phyloP scores from a whole-genome alignment of 2,797 vertebrate species.

The Acipenser oxyrinchus region DNA sequence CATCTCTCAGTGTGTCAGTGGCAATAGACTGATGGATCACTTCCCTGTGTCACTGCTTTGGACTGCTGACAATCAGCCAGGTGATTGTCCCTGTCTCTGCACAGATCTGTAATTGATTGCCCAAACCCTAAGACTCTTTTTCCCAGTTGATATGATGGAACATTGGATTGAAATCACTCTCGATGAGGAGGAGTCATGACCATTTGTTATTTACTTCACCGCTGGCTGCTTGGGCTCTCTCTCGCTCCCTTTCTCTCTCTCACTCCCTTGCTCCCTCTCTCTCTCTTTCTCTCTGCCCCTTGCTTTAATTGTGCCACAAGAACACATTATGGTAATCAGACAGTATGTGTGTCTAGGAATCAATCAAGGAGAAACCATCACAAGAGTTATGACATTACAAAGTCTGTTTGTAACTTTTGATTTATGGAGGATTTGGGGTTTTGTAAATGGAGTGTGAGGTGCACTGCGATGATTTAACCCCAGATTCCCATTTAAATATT shows the following conservation, averaged over 20 bases:
- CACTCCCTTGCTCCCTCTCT: too few species aligned
- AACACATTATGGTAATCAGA: conserved; percentile 99
- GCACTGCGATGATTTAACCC: conserved; percentile 72
- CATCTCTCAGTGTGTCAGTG: conserved; percentile 86
- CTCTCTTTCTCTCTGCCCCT: conserved; percentile 16
- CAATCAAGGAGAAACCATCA: conserved; percentile 84
- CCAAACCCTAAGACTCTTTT: conserved; percentile 92
- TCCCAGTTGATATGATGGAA: conserved; percentile 93
- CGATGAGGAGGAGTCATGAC: conserved; percentile 92
- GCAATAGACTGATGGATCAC: conserved; percentile 98
- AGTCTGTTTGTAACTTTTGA: conserved; percentile 99
- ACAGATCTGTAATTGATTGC: conserved; percentile 99
- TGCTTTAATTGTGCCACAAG: conserved; percentile 78
- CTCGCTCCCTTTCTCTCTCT: neutral
- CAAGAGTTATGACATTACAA: conserved; percentile 95
- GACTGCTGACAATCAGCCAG: conserved; percentile 98
- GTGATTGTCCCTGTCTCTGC: conserved; percentile 98
- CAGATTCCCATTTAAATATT: conserved; percentile 41
- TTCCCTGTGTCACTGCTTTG: conserved; percentile 87
- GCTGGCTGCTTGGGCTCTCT: conserved; percentile 53
- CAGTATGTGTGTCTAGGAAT: conserved; percentile 98
- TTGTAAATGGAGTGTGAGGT: conserved; percentile 84
- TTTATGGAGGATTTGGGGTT: conserved; percentile 83
- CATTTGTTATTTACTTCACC: conserved; percentile 98
- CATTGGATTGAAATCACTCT: conserved; percentile 97